Percentiles rank a stretch among this genome's conserved stretches.
Conservation (phyloP, 1,140 invertebrate genomes). For the Hylaeus anthracinus region DNA sequence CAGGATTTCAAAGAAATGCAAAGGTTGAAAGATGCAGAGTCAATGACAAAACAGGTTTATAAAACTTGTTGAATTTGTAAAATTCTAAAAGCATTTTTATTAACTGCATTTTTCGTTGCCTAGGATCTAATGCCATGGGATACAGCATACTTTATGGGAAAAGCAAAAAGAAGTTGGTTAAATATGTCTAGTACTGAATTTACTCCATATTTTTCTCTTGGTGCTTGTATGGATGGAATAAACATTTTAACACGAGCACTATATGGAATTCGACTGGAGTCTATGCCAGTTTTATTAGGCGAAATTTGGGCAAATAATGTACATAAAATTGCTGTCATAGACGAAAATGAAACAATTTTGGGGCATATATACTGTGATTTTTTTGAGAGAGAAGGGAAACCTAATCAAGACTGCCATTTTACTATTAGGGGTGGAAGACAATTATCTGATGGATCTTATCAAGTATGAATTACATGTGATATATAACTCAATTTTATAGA, state of each 20-base stretch:
- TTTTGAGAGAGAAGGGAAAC: conserved; percentile 93
- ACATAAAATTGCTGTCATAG: conserved; percentile 92
- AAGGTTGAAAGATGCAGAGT: conserved; percentile 86
- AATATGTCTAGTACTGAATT: conserved; percentile 86
- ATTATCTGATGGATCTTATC: conserved; percentile 91
- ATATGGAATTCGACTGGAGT: conserved; percentile 90
- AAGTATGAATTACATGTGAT: conserved; percentile 79
- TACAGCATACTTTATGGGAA: conserved; percentile 89
- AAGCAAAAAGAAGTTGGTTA: conserved; percentile 87
- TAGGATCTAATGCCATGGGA: conserved; percentile 89
- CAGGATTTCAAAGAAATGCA: conserved; percentile 89
- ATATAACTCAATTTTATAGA: conserved; percentile 2
- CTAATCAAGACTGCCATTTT: conserved; percentile 99
- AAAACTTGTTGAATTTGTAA: not conserved
- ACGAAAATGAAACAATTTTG: conserved; percentile 89
- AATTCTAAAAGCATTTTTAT: conserved; percentile 6
- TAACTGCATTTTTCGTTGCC: not conserved
- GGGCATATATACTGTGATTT: conserved; percentile 99
- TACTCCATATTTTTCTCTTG: conserved; percentile 95
- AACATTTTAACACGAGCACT: conserved; percentile 91
- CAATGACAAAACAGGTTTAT: conserved; percentile 69
- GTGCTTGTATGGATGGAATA: conserved; percentile 97
- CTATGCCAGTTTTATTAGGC: conserved; percentile 83
- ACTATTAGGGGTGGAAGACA: conserved; percentile 96
- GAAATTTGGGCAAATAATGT: conserved; percentile 94